These are phyloP conservation scores for Myopa testacea DNA, from an alignment of 2,888 invertebrate genomes.

Conservation along the genomic window DNA sequence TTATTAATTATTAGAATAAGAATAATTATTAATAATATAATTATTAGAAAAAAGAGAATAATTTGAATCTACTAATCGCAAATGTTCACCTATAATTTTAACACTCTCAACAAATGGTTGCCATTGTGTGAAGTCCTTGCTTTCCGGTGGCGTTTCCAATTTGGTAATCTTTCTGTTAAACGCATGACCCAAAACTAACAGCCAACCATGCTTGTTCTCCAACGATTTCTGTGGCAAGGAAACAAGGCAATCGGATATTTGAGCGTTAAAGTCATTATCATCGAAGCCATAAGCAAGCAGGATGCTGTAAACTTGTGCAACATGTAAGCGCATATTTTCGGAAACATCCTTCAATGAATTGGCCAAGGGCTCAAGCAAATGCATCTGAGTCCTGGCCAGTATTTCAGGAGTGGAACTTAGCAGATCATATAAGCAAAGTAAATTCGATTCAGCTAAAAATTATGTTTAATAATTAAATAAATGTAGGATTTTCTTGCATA, in stretches of 20 bases:
- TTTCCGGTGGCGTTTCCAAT: slow-evolving; percentile 64
- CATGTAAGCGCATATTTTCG: slow-evolving; percentile 80
- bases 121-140: slow-evolving; percentile 69
- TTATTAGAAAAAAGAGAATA: too few relatives aligned
- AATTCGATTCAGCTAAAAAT: slow-evolving; percentile 61
- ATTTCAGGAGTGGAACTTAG: slow-evolving; percentile 83
- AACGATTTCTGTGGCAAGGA: slow-evolving; percentile 69
- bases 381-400: slow-evolving; percentile 75
- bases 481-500: too few relatives aligned
- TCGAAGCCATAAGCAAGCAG: slow-evolving; percentile 73
- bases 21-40: too few relatives aligned
- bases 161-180: slow-evolving; percentile 76
- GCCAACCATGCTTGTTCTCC: slow-evolving; percentile 79
- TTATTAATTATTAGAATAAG: too few relatives aligned
- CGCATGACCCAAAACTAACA: slow-evolving; percentile 78
- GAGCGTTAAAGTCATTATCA: slow-evolving; percentile 70
- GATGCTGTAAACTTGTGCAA: slow-evolving; percentile 81
- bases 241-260: slow-evolving; percentile 61
- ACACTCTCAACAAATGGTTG: slow-evolving; percentile 73
- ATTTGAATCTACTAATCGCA: not conserved
- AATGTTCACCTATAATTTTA: slow-evolving; percentile 71
- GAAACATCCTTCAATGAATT: slow-evolving; percentile 76
- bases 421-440: slow-evolving; percentile 84
- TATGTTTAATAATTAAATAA: not conserved
- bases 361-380: slow-evolving; percentile 62